These are phyloP conservation scores for Merodon equestris DNA, from an alignment of 2,888 invertebrate genomes.

Conservation along the genomic window DNA sequence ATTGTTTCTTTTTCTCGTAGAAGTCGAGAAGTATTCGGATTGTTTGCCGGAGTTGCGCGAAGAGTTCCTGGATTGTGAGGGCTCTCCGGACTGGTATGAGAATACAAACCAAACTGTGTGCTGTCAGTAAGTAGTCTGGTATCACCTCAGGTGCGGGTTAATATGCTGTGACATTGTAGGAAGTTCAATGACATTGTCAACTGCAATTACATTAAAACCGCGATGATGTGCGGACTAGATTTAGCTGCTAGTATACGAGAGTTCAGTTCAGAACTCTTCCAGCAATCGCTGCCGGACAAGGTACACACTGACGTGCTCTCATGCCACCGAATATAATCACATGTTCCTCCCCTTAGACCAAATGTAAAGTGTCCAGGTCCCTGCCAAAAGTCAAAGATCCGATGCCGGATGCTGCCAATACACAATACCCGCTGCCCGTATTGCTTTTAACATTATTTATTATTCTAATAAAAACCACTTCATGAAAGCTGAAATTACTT, in stretches of 20 bases:
- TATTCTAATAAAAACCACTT: constrained; percentile 34
- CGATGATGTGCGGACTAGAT: constrained; percentile 79
- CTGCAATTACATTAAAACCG: constrained; percentile 80
- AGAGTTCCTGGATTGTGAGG: constrained; percentile 80
- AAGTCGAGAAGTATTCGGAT: constrained; percentile 74
- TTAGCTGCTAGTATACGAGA: constrained; percentile 77
- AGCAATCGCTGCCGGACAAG: constrained; percentile 26
- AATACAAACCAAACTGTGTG: constrained; percentile 76
- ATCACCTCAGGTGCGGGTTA: neutral
- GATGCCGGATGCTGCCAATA: constrained; percentile 70
- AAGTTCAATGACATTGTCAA: constrained; percentile 79
- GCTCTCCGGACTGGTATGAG: constrained; percentile 81
- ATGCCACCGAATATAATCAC: neutral
- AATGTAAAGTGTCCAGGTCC: constrained; percentile 71
- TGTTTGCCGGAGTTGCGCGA: constrained; percentile 79
- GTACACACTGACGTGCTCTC: too few species aligned
- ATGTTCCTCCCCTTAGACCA: constrained; percentile 42
- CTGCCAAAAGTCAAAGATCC: constrained; percentile 74
- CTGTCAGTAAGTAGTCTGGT: constrained; percentile 77
- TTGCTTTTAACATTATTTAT: constrained; percentile 28
- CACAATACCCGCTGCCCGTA: constrained; percentile 1
- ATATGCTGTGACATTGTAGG: constrained; percentile 72
- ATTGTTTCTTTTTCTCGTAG: constrained; percentile 60
- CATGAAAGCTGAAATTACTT: constrained; percentile 35
- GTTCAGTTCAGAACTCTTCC: constrained; percentile 71